phyloP scores from a whole-genome alignment of 2,888 invertebrate genomes.

The Calameuta pallipes region DNA sequence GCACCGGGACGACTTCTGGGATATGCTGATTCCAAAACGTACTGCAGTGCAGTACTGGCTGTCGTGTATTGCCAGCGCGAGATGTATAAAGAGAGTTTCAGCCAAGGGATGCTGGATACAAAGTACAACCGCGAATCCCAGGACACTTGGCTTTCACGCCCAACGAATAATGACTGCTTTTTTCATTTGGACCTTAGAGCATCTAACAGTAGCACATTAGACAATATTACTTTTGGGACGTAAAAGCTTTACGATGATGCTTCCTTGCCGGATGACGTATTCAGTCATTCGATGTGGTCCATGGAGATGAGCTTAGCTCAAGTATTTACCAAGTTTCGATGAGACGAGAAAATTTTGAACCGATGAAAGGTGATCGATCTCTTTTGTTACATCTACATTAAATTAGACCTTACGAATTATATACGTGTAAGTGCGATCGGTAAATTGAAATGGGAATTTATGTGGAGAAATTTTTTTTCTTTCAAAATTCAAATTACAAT shows the following conservation, averaged over 20 bases:
- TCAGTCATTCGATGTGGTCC: slow-evolving; percentile 14
- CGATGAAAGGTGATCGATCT: too few species aligned
- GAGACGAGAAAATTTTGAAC: too few species aligned
- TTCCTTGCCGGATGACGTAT: slow-evolving; percentile 16
- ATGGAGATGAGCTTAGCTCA: slow-evolving; percentile 5
- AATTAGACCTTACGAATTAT: too few species aligned
- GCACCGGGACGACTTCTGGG: not conserved
- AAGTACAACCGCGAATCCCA: slow-evolving; percentile 34
- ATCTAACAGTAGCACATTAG: slow-evolving; percentile 43
- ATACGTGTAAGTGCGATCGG: too few species aligned
- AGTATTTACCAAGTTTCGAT: slow-evolving; percentile 1
- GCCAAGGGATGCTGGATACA: slow-evolving; percentile 7
- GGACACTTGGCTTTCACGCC: slow-evolving; percentile 43
- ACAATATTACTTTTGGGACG: slow-evolving; percentile 51
- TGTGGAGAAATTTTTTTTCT: too few species aligned
- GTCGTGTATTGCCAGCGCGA: too few species aligned
- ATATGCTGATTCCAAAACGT: too few species aligned
- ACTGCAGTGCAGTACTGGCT: too few species aligned
- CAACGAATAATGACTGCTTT: slow-evolving; percentile 40
- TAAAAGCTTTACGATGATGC: slow-evolving; percentile 25
- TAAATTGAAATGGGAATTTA: too few species aligned
- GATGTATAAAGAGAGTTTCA: not conserved
- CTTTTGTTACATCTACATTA: too few species aligned
- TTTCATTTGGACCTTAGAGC: slow-evolving; percentile 32
- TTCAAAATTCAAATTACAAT: too few species aligned